phyloP scores from a whole-genome alignment of 2,888 invertebrate species.

The Poecilus cupreus region DNA sequence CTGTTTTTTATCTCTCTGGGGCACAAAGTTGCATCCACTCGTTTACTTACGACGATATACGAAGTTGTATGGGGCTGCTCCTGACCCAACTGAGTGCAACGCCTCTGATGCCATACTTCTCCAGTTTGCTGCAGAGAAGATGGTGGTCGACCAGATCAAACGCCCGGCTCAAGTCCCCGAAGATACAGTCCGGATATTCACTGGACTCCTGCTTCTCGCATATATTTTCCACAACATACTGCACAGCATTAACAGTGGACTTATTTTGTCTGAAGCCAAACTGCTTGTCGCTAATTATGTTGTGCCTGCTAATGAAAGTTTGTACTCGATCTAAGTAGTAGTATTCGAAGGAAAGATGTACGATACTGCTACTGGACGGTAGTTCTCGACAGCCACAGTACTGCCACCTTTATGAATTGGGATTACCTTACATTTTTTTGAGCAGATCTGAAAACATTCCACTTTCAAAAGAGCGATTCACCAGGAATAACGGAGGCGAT shows the following conservation, averaged over 20 bases:
- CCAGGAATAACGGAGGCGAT: background rate
- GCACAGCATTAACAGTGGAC: background rate
- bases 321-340: background rate
- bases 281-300: background rate
- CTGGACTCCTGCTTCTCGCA: background rate
- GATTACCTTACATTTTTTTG: background rate
- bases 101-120: background rate
- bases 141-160: background rate
- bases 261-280: background rate
- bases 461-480: background rate
- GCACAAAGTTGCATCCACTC: too few relatives aligned
- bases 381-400: background rate
- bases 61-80: too few relatives aligned
- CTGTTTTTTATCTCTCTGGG: too few relatives aligned
- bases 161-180: background rate
- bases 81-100: background rate
- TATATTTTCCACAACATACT: background rate
- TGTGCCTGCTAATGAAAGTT: background rate
- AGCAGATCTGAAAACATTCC: background rate
- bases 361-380: background rate
- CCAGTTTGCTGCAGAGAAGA: background rate
- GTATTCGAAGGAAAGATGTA: background rate
- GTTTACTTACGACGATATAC: too few relatives aligned
- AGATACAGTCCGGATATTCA: background rate
- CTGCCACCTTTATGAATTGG: background rate